A percentile compares a stretch with the other conserved stretches of the same genome.
Evolutionary conservation across 2,888 invertebrate species (phyloP).

Genomic region (Pseudanteris insignis): DNA sequence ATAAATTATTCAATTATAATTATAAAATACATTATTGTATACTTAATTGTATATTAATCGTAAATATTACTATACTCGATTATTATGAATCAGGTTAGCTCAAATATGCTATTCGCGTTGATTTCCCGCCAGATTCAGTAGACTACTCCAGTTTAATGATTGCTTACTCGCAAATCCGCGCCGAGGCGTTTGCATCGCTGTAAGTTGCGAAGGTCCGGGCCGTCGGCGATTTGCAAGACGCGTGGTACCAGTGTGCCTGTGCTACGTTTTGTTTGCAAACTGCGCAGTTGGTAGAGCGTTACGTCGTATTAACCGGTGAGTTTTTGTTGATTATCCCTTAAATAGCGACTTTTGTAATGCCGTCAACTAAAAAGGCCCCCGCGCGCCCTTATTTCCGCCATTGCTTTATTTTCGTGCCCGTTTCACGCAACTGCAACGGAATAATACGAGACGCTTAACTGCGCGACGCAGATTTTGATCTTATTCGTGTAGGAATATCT

Average conservation of each 20-base stretch:
- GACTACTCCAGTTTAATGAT: constrained; percentile 13
- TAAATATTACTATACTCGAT: too few relatives aligned
- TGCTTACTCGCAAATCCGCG: constrained; percentile 39
- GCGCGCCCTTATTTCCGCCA: constrained; percentile 13
- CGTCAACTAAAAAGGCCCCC: constrained; percentile 1
- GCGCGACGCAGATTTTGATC: too few relatives aligned
- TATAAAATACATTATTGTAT: too few relatives aligned
- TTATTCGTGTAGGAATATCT: too few relatives aligned
- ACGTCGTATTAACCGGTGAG: constrained; percentile 61
- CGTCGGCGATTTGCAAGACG: constrained; percentile 40
- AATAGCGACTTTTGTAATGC: too few relatives aligned
- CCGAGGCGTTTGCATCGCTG: constrained; percentile 46
- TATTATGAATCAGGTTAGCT: too few relatives aligned
- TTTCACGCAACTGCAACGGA: constrained; percentile 14
- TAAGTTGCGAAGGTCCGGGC: constrained; percentile 51
- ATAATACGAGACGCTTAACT: too few relatives aligned
- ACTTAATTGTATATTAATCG: too few relatives aligned
- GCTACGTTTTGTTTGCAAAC: constrained; percentile 55
- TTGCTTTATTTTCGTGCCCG: constrained; percentile 4
- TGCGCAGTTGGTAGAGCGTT: constrained; percentile 62
- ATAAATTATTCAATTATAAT: too few relatives aligned
- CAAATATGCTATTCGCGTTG: too few relatives aligned
- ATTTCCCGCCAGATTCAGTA: constrained; percentile 1
- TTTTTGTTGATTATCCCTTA: too few relatives aligned
- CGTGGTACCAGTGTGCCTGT: constrained; percentile 52